phyloP scores from a whole-genome alignment of 2,797 vertebrate species.

The Acropternis orthonyx region DNA sequence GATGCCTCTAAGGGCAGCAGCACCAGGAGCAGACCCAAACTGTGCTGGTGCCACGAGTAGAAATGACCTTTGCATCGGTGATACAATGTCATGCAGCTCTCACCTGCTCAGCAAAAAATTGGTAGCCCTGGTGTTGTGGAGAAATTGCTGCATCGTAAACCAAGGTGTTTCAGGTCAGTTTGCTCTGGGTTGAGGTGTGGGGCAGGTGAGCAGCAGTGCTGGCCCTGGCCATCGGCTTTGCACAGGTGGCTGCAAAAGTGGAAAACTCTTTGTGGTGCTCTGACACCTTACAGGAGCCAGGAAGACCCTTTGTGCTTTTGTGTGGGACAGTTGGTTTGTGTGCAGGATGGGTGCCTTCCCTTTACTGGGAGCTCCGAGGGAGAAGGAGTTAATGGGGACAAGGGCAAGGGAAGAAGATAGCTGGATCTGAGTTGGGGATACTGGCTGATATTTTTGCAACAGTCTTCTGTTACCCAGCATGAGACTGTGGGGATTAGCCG shows the following conservation, averaged over 20 bases:
- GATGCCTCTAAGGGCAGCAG: not conserved
- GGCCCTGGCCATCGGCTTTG: not conserved
- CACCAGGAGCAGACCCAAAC: not conserved
- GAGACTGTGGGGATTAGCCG: slow-evolving; percentile 6
- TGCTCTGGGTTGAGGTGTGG: not conserved
- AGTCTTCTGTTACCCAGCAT: slow-evolving; percentile 36
- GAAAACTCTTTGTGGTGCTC: not conserved
- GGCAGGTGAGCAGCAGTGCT: fast-evolving
- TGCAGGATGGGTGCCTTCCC: not conserved
- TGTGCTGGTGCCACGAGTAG: fast-evolving
- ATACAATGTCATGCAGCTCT: not conserved
- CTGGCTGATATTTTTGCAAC: slow-evolving; percentile 46
- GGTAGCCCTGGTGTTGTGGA: not conserved
- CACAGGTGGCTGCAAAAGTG: not conserved
- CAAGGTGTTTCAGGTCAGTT: not conserved
- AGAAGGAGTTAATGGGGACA: not conserved
- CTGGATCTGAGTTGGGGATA: slow-evolving; percentile 6
- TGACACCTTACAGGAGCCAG: not conserved
- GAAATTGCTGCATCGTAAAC: not conserved
- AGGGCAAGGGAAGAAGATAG: not conserved
- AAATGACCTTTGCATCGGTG: fast-evolving
- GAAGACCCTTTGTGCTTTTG: not conserved
- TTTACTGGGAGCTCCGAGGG: not conserved
- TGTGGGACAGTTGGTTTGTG: not conserved
- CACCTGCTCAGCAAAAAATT: not conserved